phyloP scores from a whole-genome alignment of 35 echinoderm and acorn worm genomes.

The Lytechinus pictus region DNA sequence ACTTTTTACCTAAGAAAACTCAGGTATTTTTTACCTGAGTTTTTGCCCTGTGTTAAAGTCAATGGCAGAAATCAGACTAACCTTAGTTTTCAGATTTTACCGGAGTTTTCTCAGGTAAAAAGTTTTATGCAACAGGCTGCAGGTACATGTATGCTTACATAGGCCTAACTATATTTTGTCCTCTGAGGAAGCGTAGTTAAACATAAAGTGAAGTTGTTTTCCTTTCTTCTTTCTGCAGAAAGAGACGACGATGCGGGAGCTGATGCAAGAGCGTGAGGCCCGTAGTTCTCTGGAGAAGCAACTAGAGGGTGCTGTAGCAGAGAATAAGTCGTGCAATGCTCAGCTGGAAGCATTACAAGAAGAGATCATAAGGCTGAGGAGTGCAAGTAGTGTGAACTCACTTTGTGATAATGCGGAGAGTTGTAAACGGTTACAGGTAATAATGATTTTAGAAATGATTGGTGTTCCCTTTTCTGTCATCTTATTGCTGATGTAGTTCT shows the following conservation, averaged over 20 bases:
- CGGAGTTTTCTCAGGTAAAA: too few relatives aligned
- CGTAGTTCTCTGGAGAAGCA: slow-evolving; percentile 40
- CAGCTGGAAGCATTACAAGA: slow-evolving; percentile 34
- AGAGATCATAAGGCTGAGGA: background rate
- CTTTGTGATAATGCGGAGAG: slow-evolving; percentile 36
- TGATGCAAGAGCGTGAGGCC: slow-evolving; percentile 51
- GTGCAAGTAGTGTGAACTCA: background rate
- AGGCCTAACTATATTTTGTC: too few relatives aligned
- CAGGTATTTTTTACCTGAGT: too few relatives aligned
- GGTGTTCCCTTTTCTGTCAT: background rate
- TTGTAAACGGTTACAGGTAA: slow-evolving; percentile 29
- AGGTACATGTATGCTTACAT: too few relatives aligned
- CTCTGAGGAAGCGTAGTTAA: too few relatives aligned
- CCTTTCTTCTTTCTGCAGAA: slow-evolving; percentile 8
- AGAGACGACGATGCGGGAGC: slow-evolving; percentile 44
- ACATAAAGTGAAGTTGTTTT: background rate
- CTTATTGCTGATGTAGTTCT: background rate
- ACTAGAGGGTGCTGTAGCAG: slow-evolving; percentile 21
- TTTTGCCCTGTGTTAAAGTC: too few relatives aligned
- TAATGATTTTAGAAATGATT: background rate
- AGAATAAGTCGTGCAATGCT: slow-evolving; percentile 41
- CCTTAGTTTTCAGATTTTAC: too few relatives aligned
- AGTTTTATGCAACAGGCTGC: too few relatives aligned
- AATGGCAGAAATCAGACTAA: too few relatives aligned
- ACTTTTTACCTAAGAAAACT: too few relatives aligned